Conservation (phyloP, 2,797 vertebrate genomes). For the Pseudochirops cupreus region DNA sequence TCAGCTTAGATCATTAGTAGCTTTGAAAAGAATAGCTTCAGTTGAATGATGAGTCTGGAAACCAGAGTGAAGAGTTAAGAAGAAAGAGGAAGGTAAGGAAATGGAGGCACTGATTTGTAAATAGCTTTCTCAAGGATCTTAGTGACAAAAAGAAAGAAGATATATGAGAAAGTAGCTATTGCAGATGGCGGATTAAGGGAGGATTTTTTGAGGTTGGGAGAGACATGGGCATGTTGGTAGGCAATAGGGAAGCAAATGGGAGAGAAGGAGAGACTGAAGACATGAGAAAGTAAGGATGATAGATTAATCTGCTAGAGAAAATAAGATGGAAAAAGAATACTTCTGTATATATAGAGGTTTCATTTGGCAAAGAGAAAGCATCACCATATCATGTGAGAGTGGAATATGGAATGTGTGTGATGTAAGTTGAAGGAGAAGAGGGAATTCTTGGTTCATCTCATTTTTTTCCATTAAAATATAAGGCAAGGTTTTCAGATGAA, state of each 20-base stretch:
- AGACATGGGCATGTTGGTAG: neutral
- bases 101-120: neutral
- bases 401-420: neutral
- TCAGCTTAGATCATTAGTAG: neutral
- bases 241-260: neutral
- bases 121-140: neutral
- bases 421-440: neutral
- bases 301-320: neutral
- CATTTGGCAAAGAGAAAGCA: neutral
- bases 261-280: neutral
- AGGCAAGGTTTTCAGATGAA: neutral
- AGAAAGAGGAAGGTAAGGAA: neutral
- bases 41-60: neutral
- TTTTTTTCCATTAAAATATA: neutral
- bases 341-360: neutral
- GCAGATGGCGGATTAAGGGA: neutral
- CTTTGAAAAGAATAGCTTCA: neutral
- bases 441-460: neutral
- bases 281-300: neutral
- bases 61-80: neutral
- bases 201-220: neutral
- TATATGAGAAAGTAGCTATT: neutral
- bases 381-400: neutral
- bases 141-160: neutral
- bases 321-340: neutral